phyloP scores from a whole-genome alignment of 1,140 invertebrate genomes.

The Drosophila miranda region DNA sequence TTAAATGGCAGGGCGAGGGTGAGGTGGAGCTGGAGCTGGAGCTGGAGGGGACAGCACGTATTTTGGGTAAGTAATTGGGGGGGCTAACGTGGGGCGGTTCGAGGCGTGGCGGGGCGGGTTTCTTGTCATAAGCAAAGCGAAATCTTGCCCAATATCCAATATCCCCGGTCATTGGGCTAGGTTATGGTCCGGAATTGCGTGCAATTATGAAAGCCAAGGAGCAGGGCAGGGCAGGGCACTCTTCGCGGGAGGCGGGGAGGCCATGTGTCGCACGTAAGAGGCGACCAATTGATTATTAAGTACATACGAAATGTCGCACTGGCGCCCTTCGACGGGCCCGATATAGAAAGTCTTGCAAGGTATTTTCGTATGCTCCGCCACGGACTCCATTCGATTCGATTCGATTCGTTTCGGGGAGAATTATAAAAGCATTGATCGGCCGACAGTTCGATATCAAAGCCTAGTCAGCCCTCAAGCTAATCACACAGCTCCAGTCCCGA shows the following conservation, averaged over 20 bases:
- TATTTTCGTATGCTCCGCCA: conserved; percentile 56
- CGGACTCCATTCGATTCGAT: not conserved
- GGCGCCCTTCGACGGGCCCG: conserved; percentile 48
- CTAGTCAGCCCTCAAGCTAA: conserved; percentile 53
- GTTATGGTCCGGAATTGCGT: conserved; percentile 52
- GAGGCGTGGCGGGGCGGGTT: too few relatives aligned
- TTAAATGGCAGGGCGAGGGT: conserved; percentile 15
- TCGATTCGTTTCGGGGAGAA: conserved; percentile 30
- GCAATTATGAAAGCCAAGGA: conserved; percentile 66
- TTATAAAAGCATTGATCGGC: conserved; percentile 62
- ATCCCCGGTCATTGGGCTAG: conserved; percentile 28
- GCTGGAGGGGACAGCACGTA: conserved; percentile 5
- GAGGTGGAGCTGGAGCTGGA: not conserved
- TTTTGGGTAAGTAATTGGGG: conserved; percentile 21
- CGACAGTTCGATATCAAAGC: conserved; percentile 52
- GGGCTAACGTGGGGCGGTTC: not conserved
- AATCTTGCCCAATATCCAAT: conserved; percentile 39
- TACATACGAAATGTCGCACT: conserved; percentile 16
- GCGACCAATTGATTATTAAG: conserved; percentile 68
- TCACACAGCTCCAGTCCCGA: conserved; percentile 25
- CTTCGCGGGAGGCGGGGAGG: conserved; percentile 13
- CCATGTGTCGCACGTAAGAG: conserved; percentile 46
- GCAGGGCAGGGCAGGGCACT: conserved; percentile 2
- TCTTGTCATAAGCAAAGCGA: conserved; percentile 37
- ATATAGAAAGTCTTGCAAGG: conserved; percentile 63